A percentile compares a stretch with the other conserved stretches of the same genome.
Conservation (phyloP, 2,888 invertebrate genomes). For the Sipha maydis region DNA sequence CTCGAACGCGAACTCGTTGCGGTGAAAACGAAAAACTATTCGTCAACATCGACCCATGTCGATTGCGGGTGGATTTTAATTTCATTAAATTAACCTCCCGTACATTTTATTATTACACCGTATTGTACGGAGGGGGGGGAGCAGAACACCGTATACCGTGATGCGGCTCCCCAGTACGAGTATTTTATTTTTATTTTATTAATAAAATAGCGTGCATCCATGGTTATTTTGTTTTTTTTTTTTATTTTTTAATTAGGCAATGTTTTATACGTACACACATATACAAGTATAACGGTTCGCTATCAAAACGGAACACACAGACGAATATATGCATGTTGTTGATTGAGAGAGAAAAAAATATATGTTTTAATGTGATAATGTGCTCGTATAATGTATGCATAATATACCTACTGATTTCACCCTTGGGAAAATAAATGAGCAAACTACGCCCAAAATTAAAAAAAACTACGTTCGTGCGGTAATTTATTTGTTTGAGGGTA, state of each 20-base stretch:
- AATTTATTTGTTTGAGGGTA: not conserved
- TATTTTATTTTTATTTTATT: not conserved
- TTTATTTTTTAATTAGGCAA: slow-evolving; percentile 29
- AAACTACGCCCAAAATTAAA: slow-evolving; percentile 58
- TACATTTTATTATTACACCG: not conserved
- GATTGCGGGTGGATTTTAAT: not conserved
- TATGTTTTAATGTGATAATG: slow-evolving; percentile 1
- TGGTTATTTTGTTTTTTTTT: too few species aligned
- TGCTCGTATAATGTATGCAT: not conserved
- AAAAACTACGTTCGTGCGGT: slow-evolving; percentile 26
- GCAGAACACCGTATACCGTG: not conserved
- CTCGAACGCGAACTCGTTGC: not conserved
- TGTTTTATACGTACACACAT: not conserved
- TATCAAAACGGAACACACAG: not conserved
- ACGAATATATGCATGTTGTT: not conserved
- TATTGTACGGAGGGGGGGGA: not conserved
- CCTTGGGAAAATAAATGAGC: slow-evolving; percentile 29
- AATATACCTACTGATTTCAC: slow-evolving; percentile 28
- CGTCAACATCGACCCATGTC: not conserved
- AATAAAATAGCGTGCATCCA: too few species aligned
- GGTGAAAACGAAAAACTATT: not conserved
- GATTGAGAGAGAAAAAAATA: not conserved
- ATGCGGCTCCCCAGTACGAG: not conserved
- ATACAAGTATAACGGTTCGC: not conserved
- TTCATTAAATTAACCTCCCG: not conserved